Conservation (phyloP, 2,888 invertebrate species). For the Nowickia ferox region DNA sequence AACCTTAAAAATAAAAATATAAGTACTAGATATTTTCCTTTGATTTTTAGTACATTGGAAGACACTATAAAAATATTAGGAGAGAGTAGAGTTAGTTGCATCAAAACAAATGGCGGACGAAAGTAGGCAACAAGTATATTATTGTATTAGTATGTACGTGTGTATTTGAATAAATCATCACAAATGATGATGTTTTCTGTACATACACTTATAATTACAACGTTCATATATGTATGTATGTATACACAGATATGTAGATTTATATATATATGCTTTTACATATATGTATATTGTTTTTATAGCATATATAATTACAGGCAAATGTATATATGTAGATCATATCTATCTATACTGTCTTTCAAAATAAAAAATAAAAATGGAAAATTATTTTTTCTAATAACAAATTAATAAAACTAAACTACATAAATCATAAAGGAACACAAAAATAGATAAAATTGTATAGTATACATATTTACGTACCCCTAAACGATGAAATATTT, state of each 20-base stretch:
- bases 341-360: constrained; percentile 29
- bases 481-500: constrained; percentile 82
- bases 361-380: constrained; percentile 36
- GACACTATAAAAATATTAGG: constrained; percentile 62
- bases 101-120: constrained; percentile 71
- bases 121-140: constrained; percentile 70
- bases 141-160: constrained; percentile 32
- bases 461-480: constrained; percentile 76
- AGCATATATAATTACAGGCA: not conserved
- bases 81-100: constrained; percentile 69
- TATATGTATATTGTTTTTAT: not conserved
- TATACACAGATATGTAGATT: constrained; percentile 18
- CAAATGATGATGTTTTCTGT: constrained; percentile 56
- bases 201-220: not conserved
- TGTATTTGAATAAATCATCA: constrained; percentile 60
- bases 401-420: constrained; percentile 12
- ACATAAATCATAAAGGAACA: constrained; percentile 61
- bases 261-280: constrained; percentile 11
- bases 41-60: constrained; percentile 29
- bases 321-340: constrained; percentile 16
- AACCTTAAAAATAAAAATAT: not conserved
- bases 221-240: not conserved
- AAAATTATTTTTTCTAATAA: constrained; percentile 37
- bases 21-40: constrained; percentile 11
- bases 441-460: constrained; percentile 51